phyloP scores from a whole-genome alignment of 2,797 vertebrate genomes.

The Acanthurus leucopareius region DNA sequence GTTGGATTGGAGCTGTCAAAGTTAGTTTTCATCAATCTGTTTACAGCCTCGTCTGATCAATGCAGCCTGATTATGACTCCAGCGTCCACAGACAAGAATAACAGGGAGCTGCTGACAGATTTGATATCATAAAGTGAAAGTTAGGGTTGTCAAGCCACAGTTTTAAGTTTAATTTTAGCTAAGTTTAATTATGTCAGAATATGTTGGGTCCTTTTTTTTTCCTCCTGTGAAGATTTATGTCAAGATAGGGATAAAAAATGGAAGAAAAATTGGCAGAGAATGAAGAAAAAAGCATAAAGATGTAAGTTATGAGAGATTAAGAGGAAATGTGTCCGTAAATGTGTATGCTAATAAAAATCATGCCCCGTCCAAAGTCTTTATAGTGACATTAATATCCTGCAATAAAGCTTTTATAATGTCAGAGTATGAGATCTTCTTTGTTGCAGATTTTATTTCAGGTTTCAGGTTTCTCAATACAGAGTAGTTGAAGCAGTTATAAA shows the following conservation, averaged over 20 bases:
- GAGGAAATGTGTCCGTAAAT: too few species aligned
- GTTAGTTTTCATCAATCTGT: slow-evolving; percentile 76
- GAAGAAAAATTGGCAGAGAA: background rate
- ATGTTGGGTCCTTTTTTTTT: slow-evolving; percentile 17
- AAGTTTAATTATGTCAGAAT: background rate
- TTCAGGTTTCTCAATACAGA: background rate
- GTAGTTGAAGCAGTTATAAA: background rate
- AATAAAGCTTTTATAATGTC: background rate
- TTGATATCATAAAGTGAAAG: slow-evolving; percentile 6
- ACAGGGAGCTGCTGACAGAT: slow-evolving; percentile 46
- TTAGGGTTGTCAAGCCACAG: slow-evolving; percentile 14
- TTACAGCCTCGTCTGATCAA: slow-evolving; percentile 65
- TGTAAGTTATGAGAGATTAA: background rate
- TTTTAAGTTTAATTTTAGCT: background rate
- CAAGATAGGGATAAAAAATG: background rate
- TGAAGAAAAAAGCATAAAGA: background rate
- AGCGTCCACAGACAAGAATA: slow-evolving; percentile 45
- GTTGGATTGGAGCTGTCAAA: slow-evolving; percentile 75
- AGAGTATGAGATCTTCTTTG: slow-evolving; percentile 4
- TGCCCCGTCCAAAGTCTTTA: background rate
- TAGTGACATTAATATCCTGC: background rate
- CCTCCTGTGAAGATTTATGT: background rate
- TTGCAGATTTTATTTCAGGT: background rate
- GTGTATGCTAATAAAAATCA: too few species aligned
- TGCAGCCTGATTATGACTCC: slow-evolving; percentile 73